Evolutionary conservation across 2,113 vertebrate species (phyloP).

Genomic region (Sinocyclocheilus anshuiensis): DNA sequence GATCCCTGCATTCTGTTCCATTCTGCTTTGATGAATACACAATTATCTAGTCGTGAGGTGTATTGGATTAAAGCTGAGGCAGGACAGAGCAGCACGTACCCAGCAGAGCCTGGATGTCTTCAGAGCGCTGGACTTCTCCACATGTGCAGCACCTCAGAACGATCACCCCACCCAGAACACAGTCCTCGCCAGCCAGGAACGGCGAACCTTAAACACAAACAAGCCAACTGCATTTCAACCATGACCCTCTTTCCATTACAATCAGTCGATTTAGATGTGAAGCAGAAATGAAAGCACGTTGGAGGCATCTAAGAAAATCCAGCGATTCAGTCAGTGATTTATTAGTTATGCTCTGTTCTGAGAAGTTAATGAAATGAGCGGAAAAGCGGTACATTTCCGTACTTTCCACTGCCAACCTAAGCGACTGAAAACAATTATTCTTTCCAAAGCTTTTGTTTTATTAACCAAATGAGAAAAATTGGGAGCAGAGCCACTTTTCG

Average conservation of each 20-base stretch:
- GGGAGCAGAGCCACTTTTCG: constrained; percentile 41
- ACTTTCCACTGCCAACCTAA: constrained; percentile 57
- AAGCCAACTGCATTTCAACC: constrained; percentile 15
- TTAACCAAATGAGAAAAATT: constrained; percentile 51
- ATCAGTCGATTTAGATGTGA: constrained; percentile 19
- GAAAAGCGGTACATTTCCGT: constrained; percentile 47
- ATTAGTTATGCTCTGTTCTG: constrained; percentile 43
- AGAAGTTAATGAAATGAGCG: constrained; percentile 38
- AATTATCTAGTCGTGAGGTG: not conserved
- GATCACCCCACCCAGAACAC: constrained; percentile 94
- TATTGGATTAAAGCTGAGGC: not conserved
- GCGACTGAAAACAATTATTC: constrained; percentile 64
- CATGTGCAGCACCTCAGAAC: constrained; percentile 91
- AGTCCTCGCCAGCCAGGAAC: constrained; percentile 92
- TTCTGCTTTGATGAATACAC: not conserved
- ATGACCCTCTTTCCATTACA: constrained; percentile 19
- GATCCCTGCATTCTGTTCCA: not conserved
- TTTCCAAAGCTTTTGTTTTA: constrained; percentile 58
- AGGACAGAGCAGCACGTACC: constrained; percentile 74
- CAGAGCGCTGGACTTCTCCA: constrained; percentile 82
- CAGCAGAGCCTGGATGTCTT: constrained; percentile 86
- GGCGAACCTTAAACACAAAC: constrained; percentile 83
- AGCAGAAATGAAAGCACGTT: constrained; percentile 11
- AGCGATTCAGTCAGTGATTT: constrained; percentile 34
- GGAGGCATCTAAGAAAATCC: constrained; percentile 28